Conservation (phyloP, 2,888 invertebrate species). For the Keiferia lycopersicella region DNA sequence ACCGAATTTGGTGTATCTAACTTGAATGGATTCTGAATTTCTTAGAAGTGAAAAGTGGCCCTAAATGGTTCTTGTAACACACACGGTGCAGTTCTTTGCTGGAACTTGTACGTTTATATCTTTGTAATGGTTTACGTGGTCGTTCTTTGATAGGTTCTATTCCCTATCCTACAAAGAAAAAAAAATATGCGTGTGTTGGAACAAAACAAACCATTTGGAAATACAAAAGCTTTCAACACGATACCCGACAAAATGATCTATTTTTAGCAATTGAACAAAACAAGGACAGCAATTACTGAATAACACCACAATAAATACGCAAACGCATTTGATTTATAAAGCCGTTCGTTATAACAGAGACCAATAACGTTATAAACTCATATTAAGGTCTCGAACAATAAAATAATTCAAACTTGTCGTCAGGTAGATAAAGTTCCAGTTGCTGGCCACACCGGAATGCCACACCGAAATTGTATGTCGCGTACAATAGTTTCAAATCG, state of each 20-base stretch:
- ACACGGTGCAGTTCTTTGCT: no score
- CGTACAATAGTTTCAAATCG: not conserved
- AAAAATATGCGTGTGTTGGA: not conserved
- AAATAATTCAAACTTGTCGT: slow-evolving; percentile 18
- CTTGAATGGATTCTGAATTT: no score
- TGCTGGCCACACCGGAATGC: slow-evolving; percentile 23
- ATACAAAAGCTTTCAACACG: not conserved
- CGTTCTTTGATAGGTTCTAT: no score
- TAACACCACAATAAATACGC: slow-evolving; percentile 3
- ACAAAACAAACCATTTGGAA: no score
- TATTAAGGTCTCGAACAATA: slow-evolving; percentile 17
- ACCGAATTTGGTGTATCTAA: no score
- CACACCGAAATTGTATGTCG: not conserved
- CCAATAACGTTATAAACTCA: slow-evolving; percentile 15
- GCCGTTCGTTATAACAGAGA: not conserved
- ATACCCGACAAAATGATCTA: slow-evolving; percentile 1
- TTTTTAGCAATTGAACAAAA: not conserved
- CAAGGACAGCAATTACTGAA: slow-evolving; percentile 14
- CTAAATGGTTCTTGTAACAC: no score
- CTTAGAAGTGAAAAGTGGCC: no score
- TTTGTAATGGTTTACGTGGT: no score
- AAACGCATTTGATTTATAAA: not conserved
- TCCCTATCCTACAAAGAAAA: not conserved
- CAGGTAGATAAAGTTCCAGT: slow-evolving; percentile 11
- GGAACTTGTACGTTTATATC: no score